phyloP scores from a whole-genome alignment of 30 jellyfish, hydroid and myxozoan genomes.

The Pseudorhiza aurosa region DNA sequence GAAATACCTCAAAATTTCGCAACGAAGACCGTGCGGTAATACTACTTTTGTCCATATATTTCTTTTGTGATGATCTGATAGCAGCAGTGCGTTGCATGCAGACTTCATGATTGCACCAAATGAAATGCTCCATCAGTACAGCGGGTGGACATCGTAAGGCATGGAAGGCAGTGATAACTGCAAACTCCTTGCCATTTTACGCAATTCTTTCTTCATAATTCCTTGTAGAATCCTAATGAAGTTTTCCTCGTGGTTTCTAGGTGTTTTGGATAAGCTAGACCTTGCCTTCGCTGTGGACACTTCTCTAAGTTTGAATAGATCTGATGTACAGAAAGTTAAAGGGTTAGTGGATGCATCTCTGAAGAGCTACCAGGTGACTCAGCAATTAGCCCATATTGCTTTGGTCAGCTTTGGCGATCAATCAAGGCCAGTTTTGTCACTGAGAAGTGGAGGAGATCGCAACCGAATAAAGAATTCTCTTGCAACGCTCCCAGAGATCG shows the following conservation, averaged over 20 bases:
- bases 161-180: too few species aligned
- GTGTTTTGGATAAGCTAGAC: slow-evolving; percentile 36
- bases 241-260: not conserved
- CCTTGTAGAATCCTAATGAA: not conserved
- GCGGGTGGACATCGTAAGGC: too few species aligned
- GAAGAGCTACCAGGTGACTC: slow-evolving; percentile 54
- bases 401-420: slow-evolving; percentile 35
- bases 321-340: slow-evolving; percentile 21
- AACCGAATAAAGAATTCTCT: slow-evolving; percentile 1
- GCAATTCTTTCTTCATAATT: not conserved
- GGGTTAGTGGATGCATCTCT: slow-evolving; percentile 42
- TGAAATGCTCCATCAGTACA: too few species aligned
- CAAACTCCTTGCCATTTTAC: too few species aligned
- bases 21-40: slow-evolving; percentile 81
- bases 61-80: too few species aligned
- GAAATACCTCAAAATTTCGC: slow-evolving; percentile 25
- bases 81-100: too few species aligned
- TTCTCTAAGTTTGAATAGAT: slow-evolving; percentile 11
- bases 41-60: too few species aligned
- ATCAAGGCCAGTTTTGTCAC: slow-evolving; percentile 39
- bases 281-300: slow-evolving; percentile 67
- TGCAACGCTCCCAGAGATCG: slow-evolving; percentile 7
- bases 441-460: slow-evolving; percentile 17
- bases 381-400: slow-evolving; percentile 53
- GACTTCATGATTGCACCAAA: too few species aligned